phyloP scores from a whole-genome alignment of 2,797 vertebrate species.

The Muraenolepis orangiensis region DNA sequence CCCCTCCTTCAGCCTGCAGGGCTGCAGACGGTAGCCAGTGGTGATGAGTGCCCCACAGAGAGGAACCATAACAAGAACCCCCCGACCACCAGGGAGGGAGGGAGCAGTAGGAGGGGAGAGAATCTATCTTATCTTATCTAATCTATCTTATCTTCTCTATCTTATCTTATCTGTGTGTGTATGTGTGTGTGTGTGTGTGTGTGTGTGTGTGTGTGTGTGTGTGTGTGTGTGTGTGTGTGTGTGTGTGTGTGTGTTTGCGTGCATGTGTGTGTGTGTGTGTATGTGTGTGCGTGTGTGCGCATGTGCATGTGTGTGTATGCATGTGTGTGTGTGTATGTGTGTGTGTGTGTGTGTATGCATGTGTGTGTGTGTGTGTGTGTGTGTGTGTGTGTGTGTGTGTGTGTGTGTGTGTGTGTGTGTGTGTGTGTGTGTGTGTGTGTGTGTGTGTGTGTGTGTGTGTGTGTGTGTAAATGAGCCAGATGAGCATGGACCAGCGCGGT shows the following conservation, averaged over 20 bases:
- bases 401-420: background rate
- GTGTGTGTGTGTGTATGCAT: background rate
- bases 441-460: conserved; percentile 19
- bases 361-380: background rate
- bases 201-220: too few species aligned
- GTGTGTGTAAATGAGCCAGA: conserved; percentile 48
- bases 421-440: background rate
- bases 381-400: too few species aligned
- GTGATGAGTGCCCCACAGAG: background rate
- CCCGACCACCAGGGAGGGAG: conserved; percentile 30
- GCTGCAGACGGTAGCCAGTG: conserved; percentile 13
- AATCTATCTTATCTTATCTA: too few species aligned
- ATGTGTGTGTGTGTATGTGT: too few species aligned
- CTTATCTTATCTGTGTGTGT: too few species aligned
- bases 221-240: too few species aligned
- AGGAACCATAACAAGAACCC: conserved; percentile 45
- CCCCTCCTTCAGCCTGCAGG: background rate
- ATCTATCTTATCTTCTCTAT: too few species aligned
- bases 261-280: too few species aligned
- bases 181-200: too few species aligned
- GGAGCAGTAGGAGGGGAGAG: conserved; percentile 37
- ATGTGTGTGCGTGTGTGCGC: too few species aligned
- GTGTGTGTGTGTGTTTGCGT: too few species aligned
- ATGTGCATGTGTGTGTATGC: too few species aligned
- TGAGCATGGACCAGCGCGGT: conserved; percentile 61